These are phyloP conservation scores for Linnaemya tessellans DNA, from an alignment of 2,888 invertebrate genomes.

Conservation along the genomic window DNA sequence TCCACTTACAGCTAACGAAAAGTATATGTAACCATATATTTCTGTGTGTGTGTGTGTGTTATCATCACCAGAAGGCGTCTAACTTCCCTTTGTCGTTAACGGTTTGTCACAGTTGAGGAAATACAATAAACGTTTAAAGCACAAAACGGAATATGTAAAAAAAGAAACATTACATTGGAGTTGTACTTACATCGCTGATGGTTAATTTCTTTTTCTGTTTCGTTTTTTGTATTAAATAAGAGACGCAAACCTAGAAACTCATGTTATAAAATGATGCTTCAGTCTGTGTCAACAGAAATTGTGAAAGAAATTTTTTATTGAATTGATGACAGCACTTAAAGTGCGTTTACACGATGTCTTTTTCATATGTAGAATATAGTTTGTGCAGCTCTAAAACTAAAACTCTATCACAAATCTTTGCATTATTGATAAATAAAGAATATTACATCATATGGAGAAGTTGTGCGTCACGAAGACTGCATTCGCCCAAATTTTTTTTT, in stretches of 20 bases:
- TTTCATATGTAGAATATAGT: not conserved
- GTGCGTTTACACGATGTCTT: conserved; percentile 1
- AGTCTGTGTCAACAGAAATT: conserved; percentile 56
- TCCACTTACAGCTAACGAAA: conserved; percentile 31
- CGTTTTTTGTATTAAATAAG: conserved; percentile 6
- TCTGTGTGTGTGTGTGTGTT: conserved; percentile 10
- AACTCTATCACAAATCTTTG: too few species aligned
- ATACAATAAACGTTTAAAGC: conserved; percentile 67
- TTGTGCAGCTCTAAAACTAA: not conserved
- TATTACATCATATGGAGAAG: too few species aligned
- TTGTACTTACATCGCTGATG: conserved; percentile 21
- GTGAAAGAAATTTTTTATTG: conserved; percentile 64
- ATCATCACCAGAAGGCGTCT: conserved; percentile 72
- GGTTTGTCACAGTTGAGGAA: conserved; percentile 72
- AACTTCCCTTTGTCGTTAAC: conserved; percentile 73
- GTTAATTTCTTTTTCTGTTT: not conserved
- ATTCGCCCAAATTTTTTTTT: too few species aligned
- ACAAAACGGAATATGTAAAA: conserved; percentile 21
- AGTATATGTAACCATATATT: not conserved
- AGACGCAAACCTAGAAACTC: conserved; percentile 32
- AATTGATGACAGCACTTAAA: conserved; percentile 62
- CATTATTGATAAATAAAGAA: too few species aligned
- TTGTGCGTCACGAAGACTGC: too few species aligned
- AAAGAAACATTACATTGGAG: conserved; percentile 20
- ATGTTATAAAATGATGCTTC: conserved; percentile 46